phyloP scores from a whole-genome alignment of 2,797 vertebrate genomes.

The Lutjanus argentimaculatus region DNA sequence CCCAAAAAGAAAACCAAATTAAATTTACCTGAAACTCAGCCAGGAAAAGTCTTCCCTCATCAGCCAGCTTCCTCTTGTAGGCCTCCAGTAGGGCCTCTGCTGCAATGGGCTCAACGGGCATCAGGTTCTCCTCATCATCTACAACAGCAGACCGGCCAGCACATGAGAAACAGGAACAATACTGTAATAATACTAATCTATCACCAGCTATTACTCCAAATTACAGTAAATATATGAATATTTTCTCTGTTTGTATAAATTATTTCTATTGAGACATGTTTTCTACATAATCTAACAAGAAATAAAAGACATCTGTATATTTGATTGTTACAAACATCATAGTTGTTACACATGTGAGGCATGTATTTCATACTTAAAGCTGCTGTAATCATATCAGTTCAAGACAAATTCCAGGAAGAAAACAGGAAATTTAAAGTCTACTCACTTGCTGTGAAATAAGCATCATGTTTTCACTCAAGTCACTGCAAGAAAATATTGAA shows the following conservation, averaged over 20 bases:
- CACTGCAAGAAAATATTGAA: slow-evolving; percentile 45
- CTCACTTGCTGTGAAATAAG: slow-evolving; percentile 81
- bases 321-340: background rate
- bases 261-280: background rate
- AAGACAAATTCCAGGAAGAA: background rate
- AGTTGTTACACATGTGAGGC: background rate
- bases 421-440: slow-evolving; percentile 13
- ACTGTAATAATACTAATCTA: background rate
- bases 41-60: slow-evolving; percentile 94
- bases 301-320: background rate
- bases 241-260: background rate
- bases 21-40: slow-evolving; percentile 95
- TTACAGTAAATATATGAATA: background rate
- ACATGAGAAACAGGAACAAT: background rate
- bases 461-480: slow-evolving; percentile 56
- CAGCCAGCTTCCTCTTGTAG: slow-evolving; percentile 94
- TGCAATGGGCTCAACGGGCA: slow-evolving; percentile 92
- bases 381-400: background rate
- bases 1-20: background rate
- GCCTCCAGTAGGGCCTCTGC: slow-evolving; percentile 89
- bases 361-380: background rate
- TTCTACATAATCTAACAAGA: background rate
- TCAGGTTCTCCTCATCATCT: slow-evolving; percentile 90
- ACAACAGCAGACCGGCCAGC: slow-evolving; percentile 2
- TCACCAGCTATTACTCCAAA: background rate